Evolutionary conservation across 2,888 invertebrate species (phyloP), one percentile per base, ranked within the genome.

Genomic region (Seladonia tumulorum): DNA sequence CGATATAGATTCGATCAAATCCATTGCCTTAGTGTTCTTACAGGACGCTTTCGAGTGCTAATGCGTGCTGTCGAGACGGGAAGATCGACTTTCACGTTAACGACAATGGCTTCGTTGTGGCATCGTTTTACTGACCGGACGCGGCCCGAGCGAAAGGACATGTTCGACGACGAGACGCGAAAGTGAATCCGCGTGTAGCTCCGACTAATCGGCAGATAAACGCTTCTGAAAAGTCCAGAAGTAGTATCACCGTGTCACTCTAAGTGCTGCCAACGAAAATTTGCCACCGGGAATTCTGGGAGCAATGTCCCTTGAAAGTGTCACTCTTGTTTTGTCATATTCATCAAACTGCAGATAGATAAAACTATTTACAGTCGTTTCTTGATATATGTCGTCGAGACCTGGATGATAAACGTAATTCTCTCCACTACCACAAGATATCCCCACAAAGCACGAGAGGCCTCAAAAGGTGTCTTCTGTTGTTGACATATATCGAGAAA

Each of bases 111-210:
- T 47, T 18, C 10, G 49, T 47, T 73, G 49, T 71, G 63, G 63
- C 71, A 39, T 84, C 71, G 79, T 81, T 83, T 88, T 77, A 53
- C 75, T 77, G 74, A n/a, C 71, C 76, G 47, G 79, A 71, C 72
- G 60, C 72, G 29, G 57, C 66, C 72, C 81, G 25, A 87, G 84
- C 88, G 85, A 85, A 83, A 85, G 84, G 73, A 86, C 79, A 39
- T 68, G 87, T 76, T 53, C 87, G 63, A 76, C 82, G 83, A 81
- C 79, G 78, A 78, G 47, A 42, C 85, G 80, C 82, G 90, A 91
- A 86, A 90, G 90, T 91, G 91, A 90, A 88, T 88, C 89, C 87
- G 53, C 89, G 74, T 90, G 90, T 90, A 90, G 78, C 66, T 63
- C 57, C 39, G 78, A 77, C 82, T 90, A 90, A 90, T 86, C 83